Evolutionary conservation across 2,797 vertebrate genomes (phyloP), one percentile per base, ranked within the genome.

Genomic region (Capromys pilorides): DNA sequence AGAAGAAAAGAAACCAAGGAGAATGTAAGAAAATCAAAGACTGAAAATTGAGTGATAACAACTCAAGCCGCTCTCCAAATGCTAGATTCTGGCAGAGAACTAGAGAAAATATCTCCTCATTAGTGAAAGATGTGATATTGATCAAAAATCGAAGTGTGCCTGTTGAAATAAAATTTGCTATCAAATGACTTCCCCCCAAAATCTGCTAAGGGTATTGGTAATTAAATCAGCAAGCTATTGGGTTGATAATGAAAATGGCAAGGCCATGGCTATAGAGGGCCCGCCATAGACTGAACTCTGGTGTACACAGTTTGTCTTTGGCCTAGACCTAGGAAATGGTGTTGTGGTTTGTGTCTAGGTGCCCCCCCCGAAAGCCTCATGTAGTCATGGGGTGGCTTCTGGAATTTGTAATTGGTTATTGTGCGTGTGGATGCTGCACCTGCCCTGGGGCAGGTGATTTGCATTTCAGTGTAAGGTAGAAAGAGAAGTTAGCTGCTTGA

Each of bases 71-170:
- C 49, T 92, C 66, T 79, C 4, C 10, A 22, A 94, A 83, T 81
- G 73, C 26, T 71, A 93, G 71, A 83, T 93, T 71, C 51, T 62
- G n/a, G 36, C 61, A 85, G 86, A 59, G 71, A 88, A 83, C 83
- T 69, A 84, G 92, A 69, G 91, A 86, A 87, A 80, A 28, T 75
- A 39, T 79, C 77, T 92, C 64, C 71, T 94, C 78, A 85, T 26
- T 62, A 91, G 90, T 41, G 91, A 91, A 62, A 83, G 86, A 22
- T 45, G 31, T 4, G 49, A 26, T 87, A 78, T 19, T 90, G 89
- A 94, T 88, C 2, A 39, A 87, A 91, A 87, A 12, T n/a, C 26
- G 57, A 94, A 93, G 31, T 64, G 54, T 92, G 75, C 39, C 79
- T 86, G 14, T 71, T 79, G 59, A 95, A 88, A 80, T 87, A 51